phyloP scores from a whole-genome alignment of 2,113 vertebrate species.

The Zeus faber region DNA sequence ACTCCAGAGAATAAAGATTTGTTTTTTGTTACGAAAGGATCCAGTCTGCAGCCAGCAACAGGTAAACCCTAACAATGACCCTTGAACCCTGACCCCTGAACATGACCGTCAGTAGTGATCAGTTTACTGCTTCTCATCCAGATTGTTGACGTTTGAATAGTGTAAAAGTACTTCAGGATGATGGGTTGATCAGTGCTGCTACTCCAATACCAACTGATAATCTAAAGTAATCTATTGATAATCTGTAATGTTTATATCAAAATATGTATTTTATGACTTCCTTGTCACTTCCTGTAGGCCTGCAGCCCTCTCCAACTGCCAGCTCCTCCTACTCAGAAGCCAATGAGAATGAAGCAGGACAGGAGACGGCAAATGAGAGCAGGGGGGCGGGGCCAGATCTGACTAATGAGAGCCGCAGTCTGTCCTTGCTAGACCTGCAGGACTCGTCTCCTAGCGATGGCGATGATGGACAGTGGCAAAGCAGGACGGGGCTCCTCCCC shows the following conservation, averaged over 20 bases:
- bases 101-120: too few species aligned
- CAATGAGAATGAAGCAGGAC: conserved; percentile 82
- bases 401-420: conserved; percentile 89
- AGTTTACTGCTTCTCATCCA: too few species aligned
- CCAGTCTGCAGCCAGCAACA: conserved; percentile 83
- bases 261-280: neutral
- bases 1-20: conserved; percentile 99
- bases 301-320: conserved; percentile 83
- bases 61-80: conserved; percentile 37
- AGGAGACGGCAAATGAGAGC: conserved; percentile 56
- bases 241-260: too few species aligned
- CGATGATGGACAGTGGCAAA: conserved; percentile 77
- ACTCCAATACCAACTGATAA: too few species aligned
- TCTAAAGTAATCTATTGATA: too few species aligned
- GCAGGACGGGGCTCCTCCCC: conserved; percentile 86
- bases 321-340: conserved; percentile 97
- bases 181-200: too few species aligned
- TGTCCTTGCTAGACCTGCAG: conserved; percentile 96
- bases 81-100: conserved; percentile 2
- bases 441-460: conserved; percentile 78
- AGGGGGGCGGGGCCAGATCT: conserved; percentile 69
- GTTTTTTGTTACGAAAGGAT: conserved; percentile 97
- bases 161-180: too few species aligned
- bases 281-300: conserved; percentile 36
- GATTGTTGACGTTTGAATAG: too few species aligned